Percentiles rank a stretch among this genome's conserved stretches.
phyloP scores from a whole-genome alignment of 2,888 invertebrate species.

The Notocelia uddmanniana region DNA sequence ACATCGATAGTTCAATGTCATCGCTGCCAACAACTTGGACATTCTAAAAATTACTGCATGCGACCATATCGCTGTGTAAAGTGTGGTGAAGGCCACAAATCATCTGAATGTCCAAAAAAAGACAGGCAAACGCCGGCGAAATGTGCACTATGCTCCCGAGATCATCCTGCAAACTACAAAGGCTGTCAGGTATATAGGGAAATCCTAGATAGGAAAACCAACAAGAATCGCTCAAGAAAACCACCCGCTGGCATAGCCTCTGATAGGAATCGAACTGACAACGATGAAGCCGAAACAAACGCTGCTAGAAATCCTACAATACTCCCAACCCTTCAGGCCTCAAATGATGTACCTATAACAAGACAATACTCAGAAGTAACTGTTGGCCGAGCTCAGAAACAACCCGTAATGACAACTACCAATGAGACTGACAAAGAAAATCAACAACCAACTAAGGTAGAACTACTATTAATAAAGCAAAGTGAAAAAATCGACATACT shows the following conservation, averaged over 20 bases:
- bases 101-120: conserved; percentile 5
- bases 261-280: background rate
- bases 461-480: conserved; percentile 4
- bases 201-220: conserved; percentile 4
- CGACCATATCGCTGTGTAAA: conserved; percentile 38
- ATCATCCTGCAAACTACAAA: conserved; percentile 27
- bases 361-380: background rate
- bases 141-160: conserved; percentile 10
- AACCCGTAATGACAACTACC: background rate
- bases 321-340: background rate
- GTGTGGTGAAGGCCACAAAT: conserved; percentile 25
- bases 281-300: background rate
- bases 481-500: conserved; percentile 12
- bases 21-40: conserved; percentile 40
- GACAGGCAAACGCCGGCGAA: background rate
- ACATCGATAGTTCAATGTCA: conserved; percentile 33
- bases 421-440: background rate
- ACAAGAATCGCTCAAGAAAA: background rate
- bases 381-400: background rate
- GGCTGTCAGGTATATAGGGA: conserved; percentile 20
- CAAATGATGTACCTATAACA: background rate
- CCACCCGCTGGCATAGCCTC: too few species aligned
- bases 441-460: background rate
- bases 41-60: conserved; percentile 41
- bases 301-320: too few species aligned